Percentiles rank a stretch among this genome's conserved stretches.
These are phyloP conservation scores for Blastobasis lacticolella DNA, from an alignment of 2,888 invertebrate species.

Conservation along the genomic window DNA sequence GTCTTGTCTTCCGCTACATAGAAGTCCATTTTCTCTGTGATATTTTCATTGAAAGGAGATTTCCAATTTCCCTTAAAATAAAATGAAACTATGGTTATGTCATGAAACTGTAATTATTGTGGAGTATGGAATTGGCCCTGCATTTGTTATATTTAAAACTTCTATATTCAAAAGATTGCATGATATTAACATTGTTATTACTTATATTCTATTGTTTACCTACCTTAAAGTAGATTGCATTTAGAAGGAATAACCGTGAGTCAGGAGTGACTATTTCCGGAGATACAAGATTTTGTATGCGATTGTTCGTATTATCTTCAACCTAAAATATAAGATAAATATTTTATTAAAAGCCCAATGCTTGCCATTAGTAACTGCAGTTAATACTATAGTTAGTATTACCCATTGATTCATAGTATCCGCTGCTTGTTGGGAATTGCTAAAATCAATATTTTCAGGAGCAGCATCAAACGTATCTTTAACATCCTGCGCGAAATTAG, in stretches of 20 bases:
- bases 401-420: constrained; percentile 35
- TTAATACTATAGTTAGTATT: not conserved
- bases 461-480: constrained; percentile 18
- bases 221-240: constrained; percentile 40
- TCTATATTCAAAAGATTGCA: not conserved
- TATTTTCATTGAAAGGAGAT: constrained; percentile 69
- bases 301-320: constrained; percentile 25
- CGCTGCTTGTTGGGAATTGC: constrained; percentile 19
- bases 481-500: constrained; percentile 12
- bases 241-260: constrained; percentile 31
- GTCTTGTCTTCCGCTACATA: constrained; percentile 66
- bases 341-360: not conserved
- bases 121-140: not conserved
- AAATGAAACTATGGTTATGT: not conserved
- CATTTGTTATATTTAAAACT: not conserved
- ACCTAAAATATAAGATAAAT: constrained; percentile 23
- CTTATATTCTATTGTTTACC: not conserved
- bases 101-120: constrained; percentile 7
- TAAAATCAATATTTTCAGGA: constrained; percentile 27
- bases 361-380: too few relatives aligned
- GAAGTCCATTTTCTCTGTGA: constrained; percentile 78
- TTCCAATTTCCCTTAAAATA: constrained; percentile 76
- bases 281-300: constrained; percentile 28
- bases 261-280: constrained; percentile 17
- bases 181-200: too few relatives aligned